Evolutionary conservation across 2,888 invertebrate genomes (phyloP).

Genomic region (Dynastes maya): DNA sequence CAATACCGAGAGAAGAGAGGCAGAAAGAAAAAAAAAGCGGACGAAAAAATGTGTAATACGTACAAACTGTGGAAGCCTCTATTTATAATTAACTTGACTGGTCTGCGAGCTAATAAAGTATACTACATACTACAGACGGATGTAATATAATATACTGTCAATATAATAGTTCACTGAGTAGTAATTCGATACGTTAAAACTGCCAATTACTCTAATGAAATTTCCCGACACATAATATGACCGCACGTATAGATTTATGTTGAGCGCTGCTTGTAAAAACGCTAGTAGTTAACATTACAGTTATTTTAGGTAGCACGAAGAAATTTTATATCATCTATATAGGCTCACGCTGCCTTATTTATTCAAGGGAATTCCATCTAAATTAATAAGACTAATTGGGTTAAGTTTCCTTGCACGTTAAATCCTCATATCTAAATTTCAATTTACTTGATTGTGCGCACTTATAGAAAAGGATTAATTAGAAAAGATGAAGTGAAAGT

Average conservation of each 20-base stretch:
- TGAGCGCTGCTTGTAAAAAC: slow-evolving; percentile 38
- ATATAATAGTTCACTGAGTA: slow-evolving; percentile 55
- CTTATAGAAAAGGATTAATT: slow-evolving; percentile 13
- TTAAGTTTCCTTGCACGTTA: slow-evolving; percentile 13
- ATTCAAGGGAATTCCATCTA: slow-evolving; percentile 18
- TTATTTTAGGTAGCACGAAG: slow-evolving; percentile 20
- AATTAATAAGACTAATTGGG: slow-evolving; percentile 26
- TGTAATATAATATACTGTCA: slow-evolving; percentile 58
- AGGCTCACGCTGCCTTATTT: slow-evolving; percentile 21
- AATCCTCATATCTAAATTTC: not conserved
- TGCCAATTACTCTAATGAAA: slow-evolving; percentile 57
- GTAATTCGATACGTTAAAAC: slow-evolving; percentile 54
- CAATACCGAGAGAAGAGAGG: slow-evolving; percentile 29
- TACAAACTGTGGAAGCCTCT: slow-evolving; percentile 42
- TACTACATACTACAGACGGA: slow-evolving; percentile 50
- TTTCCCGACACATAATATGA: slow-evolving; percentile 48
- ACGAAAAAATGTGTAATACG: slow-evolving; percentile 8
- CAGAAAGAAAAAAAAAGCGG: not conserved
- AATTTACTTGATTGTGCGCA: not conserved
- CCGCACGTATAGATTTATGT: slow-evolving; percentile 36
- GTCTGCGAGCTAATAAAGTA: slow-evolving; percentile 48
- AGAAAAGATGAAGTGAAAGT: slow-evolving; percentile 23
- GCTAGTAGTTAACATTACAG: slow-evolving; percentile 32
- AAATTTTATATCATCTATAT: slow-evolving; percentile 20
- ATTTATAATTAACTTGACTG: slow-evolving; percentile 49